phyloP scores from a whole-genome alignment of 1,140 invertebrate genomes.

The Drepana arcuata region DNA sequence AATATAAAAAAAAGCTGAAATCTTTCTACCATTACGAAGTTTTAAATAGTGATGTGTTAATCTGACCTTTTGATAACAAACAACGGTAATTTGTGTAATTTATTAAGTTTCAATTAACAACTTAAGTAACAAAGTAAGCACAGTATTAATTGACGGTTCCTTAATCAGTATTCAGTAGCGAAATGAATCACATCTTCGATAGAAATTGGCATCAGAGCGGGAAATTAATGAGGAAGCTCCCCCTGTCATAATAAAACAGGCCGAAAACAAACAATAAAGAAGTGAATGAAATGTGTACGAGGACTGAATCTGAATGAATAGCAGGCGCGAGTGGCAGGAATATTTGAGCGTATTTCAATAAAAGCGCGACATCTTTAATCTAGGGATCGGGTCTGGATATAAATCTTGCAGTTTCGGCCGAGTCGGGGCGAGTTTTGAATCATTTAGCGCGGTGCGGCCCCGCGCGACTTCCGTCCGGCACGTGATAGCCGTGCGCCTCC shows the following conservation, averaged over 20 bases:
- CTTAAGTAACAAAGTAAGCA: neutral
- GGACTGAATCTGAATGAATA: constrained; percentile 44
- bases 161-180: neutral
- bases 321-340: constrained; percentile 19
- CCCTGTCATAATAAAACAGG: constrained; percentile 20
- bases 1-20: too few relatives aligned
- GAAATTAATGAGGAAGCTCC: constrained; percentile 10
- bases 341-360: constrained; percentile 65
- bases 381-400: constrained; percentile 64
- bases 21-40: neutral
- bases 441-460: constrained; percentile 62
- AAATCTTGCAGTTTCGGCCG: constrained; percentile 65
- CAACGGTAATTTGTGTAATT: neutral
- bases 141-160: too few relatives aligned
- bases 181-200: neutral
- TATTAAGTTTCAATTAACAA: neutral
- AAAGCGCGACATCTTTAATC: constrained; percentile 69
- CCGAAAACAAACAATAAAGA: constrained; percentile 53
- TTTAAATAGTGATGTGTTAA: neutral
- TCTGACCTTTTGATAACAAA: neutral
- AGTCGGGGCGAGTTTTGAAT: constrained; percentile 60
- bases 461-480: constrained; percentile 66
- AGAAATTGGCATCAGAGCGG: constrained; percentile 1
- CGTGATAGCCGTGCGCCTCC: constrained; percentile 35
- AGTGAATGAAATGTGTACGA: constrained; percentile 47